Evolutionary conservation across 2,888 invertebrate genomes (phyloP), one percentile per base, ranked within the genome.

Genomic region (Germaria angustata): DNA sequence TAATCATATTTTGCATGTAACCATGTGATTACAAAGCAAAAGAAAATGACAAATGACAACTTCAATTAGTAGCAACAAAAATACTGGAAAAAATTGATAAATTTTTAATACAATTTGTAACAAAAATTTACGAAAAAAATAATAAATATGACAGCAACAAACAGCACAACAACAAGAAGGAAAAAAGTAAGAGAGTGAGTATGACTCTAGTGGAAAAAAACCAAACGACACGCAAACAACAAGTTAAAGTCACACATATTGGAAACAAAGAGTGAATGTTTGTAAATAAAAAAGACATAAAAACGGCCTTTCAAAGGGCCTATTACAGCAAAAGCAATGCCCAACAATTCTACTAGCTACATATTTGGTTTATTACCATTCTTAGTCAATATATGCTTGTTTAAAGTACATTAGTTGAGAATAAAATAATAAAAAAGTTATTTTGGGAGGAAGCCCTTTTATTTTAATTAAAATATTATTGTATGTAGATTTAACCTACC

Each of bases 11-110:
- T 86, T 85, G 85, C 85, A 87, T 87, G 87, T 86, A 86, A 87
- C 86, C 84, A 65, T 65, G 28, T 75, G 69, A 79, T 79, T 75
- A 79, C 79, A 82, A 75, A 79, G 69, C 79, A 66, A 75, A 78
- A 79, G 69, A 85, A 84, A 69, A 80, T 87, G 86, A 86, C 85
- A 86, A 86, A 86, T 82, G 87, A 85, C 88, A 87, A 86, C 85
- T 84, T 87, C 86, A 87, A 88, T 88, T 86, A 88, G 84, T 82
- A 76, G 57, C 49, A 72, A 71, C 66, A 72, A 66, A 59, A 69
- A 41, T 51, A 51, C 41, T 78, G 34, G 28, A 24, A 57, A 76
- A 71, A 65, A 65, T 11, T 36, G 46, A 24, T 49, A 17, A 63
- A 46, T 66, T 61, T 73, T 78, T 69, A 73, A 78, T 73, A 73